A percentile compares a stretch with the other conserved stretches of the same genome.
Conservation (phyloP, 1,140 invertebrate genomes). For the Micrasema longulum region DNA sequence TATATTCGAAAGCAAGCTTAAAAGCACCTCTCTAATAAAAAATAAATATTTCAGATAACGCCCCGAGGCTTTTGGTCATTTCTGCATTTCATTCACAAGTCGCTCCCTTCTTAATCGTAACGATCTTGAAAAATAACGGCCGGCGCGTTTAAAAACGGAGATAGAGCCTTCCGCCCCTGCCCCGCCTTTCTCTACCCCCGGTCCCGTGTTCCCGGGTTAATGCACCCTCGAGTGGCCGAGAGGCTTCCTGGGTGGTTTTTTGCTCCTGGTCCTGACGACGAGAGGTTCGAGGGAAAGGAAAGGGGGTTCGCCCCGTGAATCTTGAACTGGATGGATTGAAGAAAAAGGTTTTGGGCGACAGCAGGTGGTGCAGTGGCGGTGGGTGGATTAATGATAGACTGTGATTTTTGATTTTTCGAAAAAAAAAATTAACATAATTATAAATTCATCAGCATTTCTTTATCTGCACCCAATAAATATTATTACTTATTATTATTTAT, state of each 20-base stretch:
- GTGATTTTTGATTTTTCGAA: too few relatives aligned
- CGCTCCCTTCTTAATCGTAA: background rate
- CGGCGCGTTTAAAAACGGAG: constrained; percentile 9
- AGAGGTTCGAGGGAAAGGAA: background rate
- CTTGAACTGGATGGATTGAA: constrained; percentile 40
- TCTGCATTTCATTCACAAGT: constrained; percentile 10
- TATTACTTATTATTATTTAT: too few relatives aligned
- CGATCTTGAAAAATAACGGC: constrained; percentile 18
- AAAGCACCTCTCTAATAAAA: too few relatives aligned
- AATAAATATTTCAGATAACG: too few relatives aligned
- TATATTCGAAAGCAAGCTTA: too few relatives aligned
- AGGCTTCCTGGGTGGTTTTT: constrained; percentile 37
- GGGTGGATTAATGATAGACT: background rate
- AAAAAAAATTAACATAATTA: too few relatives aligned
- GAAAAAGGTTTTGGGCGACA: constrained; percentile 40
- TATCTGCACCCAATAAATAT: too few relatives aligned
- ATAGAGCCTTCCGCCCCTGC: background rate
- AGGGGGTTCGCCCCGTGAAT: constrained; percentile 24
- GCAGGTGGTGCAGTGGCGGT: constrained; percentile 34
- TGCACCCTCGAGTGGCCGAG: constrained; percentile 22
- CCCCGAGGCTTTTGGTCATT: too few relatives aligned
- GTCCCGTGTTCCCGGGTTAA: constrained; percentile 1
- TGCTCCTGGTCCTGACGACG: constrained; percentile 7
- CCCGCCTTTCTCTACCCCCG: background rate
- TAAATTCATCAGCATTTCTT: too few relatives aligned